Percentiles rank a stretch among this genome's conserved stretches.
Evolutionary conservation across 2,888 invertebrate genomes (phyloP).

Genomic region (Tinea semifulvella): DNA sequence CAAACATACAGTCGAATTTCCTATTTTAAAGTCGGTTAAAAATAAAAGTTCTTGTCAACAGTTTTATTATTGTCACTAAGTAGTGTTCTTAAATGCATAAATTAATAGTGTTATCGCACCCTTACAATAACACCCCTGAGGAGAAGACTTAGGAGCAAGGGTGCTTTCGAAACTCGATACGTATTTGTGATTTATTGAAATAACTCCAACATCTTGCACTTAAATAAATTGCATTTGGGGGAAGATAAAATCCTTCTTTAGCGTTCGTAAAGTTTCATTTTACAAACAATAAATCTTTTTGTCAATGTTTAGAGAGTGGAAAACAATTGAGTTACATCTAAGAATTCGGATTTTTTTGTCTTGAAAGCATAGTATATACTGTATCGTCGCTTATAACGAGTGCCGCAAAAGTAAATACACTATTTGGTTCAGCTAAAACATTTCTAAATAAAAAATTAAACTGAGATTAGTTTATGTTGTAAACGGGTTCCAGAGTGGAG

Average conservation of each 20-base stretch:
- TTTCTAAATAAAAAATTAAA: too few relatives aligned
- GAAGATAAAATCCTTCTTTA: conserved; percentile 50
- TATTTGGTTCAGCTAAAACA: too few relatives aligned
- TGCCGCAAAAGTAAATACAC: too few relatives aligned
- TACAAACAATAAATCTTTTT: conserved; percentile 50
- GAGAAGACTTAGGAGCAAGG: conserved; percentile 18
- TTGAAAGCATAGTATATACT: too few relatives aligned
- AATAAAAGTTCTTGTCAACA: too few relatives aligned
- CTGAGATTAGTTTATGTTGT: too few relatives aligned
- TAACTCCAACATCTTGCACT: conserved; percentile 52
- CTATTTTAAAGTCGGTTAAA: too few relatives aligned
- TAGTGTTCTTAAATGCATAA: conserved; percentile 2
- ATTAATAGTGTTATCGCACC: conserved; percentile 11
- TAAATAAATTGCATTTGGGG: conserved; percentile 52
- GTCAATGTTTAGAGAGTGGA: conserved; percentile 8
- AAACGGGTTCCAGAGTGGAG: too few relatives aligned
- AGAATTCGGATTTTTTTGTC: too few relatives aligned
- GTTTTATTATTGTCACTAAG: not conserved
- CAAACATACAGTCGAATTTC: too few relatives aligned
- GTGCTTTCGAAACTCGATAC: conserved; percentile 55
- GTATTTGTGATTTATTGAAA: conserved; percentile 61
- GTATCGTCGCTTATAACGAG: too few relatives aligned
- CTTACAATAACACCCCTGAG: conserved; percentile 7
- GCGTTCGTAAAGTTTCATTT: conserved; percentile 38
- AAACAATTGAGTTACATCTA: not conserved